phyloP scores from a whole-genome alignment of 2,888 invertebrate species.

The Apotomis capreana region DNA sequence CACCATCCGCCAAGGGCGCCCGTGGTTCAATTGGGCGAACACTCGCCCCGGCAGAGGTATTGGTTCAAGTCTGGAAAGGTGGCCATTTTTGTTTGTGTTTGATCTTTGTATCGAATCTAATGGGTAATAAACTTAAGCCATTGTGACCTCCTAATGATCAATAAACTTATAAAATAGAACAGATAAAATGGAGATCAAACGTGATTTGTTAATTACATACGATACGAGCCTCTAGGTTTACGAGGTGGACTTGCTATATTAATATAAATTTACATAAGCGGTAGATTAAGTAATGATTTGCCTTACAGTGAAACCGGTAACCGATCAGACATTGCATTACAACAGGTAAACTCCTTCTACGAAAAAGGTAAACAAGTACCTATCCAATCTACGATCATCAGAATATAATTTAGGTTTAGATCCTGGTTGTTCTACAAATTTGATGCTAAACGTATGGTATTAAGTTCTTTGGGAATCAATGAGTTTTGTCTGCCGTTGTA shows the following conservation, averaged over 20 bases:
- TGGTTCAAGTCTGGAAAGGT: no score
- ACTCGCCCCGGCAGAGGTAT: no score
- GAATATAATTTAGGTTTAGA: background rate
- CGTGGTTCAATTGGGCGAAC: no score
- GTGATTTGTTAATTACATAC: slow-evolving; percentile 27
- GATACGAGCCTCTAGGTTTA: slow-evolving; percentile 23
- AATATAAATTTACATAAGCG: slow-evolving; percentile 38
- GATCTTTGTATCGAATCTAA: background rate
- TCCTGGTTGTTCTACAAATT: background rate
- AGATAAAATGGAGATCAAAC: slow-evolving; percentile 33
- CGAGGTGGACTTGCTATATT: slow-evolving; percentile 26
- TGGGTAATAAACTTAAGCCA: slow-evolving; percentile 19
- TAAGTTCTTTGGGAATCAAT: no score
- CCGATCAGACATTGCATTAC: slow-evolving; percentile 37
- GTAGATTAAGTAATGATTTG: slow-evolving; percentile 34
- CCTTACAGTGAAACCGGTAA: slow-evolving; percentile 30
- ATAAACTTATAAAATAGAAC: slow-evolving; percentile 21
- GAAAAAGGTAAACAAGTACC: background rate
- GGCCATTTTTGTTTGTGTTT: no score
- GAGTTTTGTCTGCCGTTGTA: no score
- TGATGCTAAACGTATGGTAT: background rate
- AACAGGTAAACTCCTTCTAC: background rate
- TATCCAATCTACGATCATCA: slow-evolving; percentile 10
- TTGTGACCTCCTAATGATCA: slow-evolving; percentile 31
- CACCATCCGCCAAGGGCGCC: no score